Base-by-base conservation (phyloP, 2,888 invertebrate species). In the Galerucella calmariensis region DNA sequence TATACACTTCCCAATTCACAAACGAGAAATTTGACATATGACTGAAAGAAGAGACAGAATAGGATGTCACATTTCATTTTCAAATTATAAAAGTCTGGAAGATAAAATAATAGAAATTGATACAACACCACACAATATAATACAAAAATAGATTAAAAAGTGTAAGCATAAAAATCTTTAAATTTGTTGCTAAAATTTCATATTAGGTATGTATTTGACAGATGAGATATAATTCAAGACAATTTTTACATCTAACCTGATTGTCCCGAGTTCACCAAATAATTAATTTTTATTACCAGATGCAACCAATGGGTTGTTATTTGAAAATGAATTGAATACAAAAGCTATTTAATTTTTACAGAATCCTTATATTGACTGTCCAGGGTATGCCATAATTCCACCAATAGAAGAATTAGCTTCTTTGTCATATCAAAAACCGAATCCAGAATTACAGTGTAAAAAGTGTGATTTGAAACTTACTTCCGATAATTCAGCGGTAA, bases 391-490 rank as follows among this genome's bases (percentile, higher is more conserved):
- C 16, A 58, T 72, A 62, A 62, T 76, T 67, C 75, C 78, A 35
- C 76, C 73, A 24, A 73, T 76, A 5, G 61, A 75, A 62, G 78
- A 77, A 69, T 48, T 73, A 14, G 68, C 72, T 63, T 75, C 71
- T 74, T 75, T 74, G 27, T 77, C 75, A 62, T 72, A 75, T 41
- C 63, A 74, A 66, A 69, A 67, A 65, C 27, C 76, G 20, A 59
- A 67, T 59, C 75, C 79, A 10, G 62, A 77, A 66, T 77, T 79
- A 53, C 78, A 79, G 77, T 87, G 87, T 75, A 83, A 83, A 79
- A 83, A 79, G 80, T 87, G 87, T 72, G 84, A 86, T 79, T 79
- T 87, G 69, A 82, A 82, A 79, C 73, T 84, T 73, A 83, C 84
- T 16, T 69, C 82, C 9, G 84, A 85, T 74, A 81, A 82, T 68